Evolutionary conservation across 1,140 invertebrate species (phyloP).

Genomic region (Camponotus floridanus): DNA sequence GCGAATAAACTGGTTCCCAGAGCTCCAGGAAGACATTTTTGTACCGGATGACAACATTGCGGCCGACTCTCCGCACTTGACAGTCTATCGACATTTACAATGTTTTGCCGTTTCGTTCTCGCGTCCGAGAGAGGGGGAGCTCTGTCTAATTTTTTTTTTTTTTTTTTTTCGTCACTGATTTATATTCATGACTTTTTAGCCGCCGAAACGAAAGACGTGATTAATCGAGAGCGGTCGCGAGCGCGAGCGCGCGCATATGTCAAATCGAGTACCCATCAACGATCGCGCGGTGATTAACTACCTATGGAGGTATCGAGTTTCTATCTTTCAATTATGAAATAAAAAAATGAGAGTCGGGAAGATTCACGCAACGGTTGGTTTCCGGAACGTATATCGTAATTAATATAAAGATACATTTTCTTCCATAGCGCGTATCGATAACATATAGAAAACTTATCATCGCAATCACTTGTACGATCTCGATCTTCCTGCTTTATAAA

Average conservation of each 20-base stretch:
- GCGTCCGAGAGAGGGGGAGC: background rate
- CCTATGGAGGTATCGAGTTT: slow-evolving; percentile 37
- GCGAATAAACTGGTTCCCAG: slow-evolving; percentile 60
- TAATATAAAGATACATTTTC: slow-evolving; percentile 27
- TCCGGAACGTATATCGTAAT: slow-evolving; percentile 11
- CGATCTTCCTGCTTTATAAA: slow-evolving; percentile 7
- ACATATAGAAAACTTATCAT: background rate
- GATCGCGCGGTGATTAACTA: slow-evolving; percentile 39
- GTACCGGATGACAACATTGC: slow-evolving; percentile 68
- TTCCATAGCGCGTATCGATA: background rate
- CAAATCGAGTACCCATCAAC: slow-evolving; percentile 43
- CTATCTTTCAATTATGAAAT: slow-evolving; percentile 49
- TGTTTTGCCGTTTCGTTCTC: slow-evolving; percentile 35
- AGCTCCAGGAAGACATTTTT: slow-evolving; percentile 68
- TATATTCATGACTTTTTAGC: slow-evolving; percentile 38
- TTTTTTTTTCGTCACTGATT: slow-evolving; percentile 25
- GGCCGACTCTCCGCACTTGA: slow-evolving; percentile 35
- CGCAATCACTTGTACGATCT: background rate
- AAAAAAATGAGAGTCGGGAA: slow-evolving; percentile 14
- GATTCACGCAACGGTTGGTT: background rate
- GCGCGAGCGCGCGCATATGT: slow-evolving; percentile 32
- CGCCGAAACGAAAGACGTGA: slow-evolving; percentile 47
- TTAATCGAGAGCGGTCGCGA: slow-evolving; percentile 63
- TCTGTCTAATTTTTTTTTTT: slow-evolving; percentile 1
- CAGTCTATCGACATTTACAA: slow-evolving; percentile 29